These are phyloP conservation scores for Drosophila fungiperda DNA, from an alignment of 2,888 invertebrate species.

Conservation along the genomic window DNA sequence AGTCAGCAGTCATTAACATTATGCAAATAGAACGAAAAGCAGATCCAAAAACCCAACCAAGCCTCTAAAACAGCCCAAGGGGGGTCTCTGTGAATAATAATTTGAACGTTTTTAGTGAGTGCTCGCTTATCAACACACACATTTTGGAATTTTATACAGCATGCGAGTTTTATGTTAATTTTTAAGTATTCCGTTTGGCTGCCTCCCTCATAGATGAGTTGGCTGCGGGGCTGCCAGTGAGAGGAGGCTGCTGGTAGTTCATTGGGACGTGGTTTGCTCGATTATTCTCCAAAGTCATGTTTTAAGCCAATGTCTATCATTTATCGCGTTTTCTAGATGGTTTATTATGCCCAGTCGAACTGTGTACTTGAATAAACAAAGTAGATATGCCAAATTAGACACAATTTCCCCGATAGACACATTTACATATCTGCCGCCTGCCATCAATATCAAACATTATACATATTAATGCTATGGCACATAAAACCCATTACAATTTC, in stretches of 20 bases:
- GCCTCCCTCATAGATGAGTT: constrained; percentile 12
- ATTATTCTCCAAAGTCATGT: constrained; percentile 8
- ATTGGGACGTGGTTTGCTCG: neutral
- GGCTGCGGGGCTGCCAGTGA: neutral
- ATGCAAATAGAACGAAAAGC: constrained; percentile 50
- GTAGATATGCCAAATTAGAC: constrained; percentile 15
- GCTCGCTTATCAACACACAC: constrained; percentile 59
- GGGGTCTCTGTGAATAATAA: constrained; percentile 37
- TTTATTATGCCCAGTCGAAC: constrained; percentile 23
- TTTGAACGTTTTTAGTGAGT: constrained; percentile 51
- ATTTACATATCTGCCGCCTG: constrained; percentile 3
- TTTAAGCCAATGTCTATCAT: constrained; percentile 14
- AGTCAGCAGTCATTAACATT: constrained; percentile 45
- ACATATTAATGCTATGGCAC: neutral
- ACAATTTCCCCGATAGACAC: neutral
- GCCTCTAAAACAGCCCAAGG: neutral
- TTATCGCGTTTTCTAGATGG: neutral
- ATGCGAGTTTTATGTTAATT: constrained; percentile 72
- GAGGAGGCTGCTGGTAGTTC: neutral
- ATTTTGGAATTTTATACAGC: constrained; percentile 70
- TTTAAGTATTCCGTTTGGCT: constrained; percentile 54
- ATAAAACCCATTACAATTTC: neutral
- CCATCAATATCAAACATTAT: neutral
- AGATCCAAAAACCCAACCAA: constrained; percentile 2
- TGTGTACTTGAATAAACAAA: constrained; percentile 21